Conservation (phyloP, 1,140 invertebrate genomes). For the Polyergus mexicanus region DNA sequence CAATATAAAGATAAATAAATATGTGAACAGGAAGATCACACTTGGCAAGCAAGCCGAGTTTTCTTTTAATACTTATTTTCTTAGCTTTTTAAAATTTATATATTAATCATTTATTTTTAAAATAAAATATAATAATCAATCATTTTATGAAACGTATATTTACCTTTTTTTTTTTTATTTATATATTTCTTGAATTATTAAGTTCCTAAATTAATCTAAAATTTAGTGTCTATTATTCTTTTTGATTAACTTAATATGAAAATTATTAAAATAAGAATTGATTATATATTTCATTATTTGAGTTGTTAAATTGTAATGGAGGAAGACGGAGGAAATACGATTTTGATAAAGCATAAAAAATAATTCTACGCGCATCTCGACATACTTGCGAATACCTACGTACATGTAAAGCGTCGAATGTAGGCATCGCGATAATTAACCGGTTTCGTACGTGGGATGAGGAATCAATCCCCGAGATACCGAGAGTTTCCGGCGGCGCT, state of each 20-base stretch:
- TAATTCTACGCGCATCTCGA: not conserved
- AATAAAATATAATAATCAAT: not conserved
- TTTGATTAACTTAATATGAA: not conserved
- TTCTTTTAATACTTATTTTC: not conserved
- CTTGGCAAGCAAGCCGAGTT: not conserved
- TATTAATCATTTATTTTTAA: not conserved
- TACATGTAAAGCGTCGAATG: not conserved
- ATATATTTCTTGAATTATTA: not conserved
- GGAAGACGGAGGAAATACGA: not conserved
- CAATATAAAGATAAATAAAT: constrained; percentile 28
- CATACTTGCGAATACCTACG: not conserved
- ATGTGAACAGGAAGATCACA: not conserved
- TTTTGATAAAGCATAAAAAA: constrained; percentile 4
- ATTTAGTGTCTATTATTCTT: not conserved
- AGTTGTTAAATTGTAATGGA: not conserved
- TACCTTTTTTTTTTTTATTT: not conserved
- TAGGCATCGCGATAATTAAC: constrained; percentile 54
- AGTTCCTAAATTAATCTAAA: not conserved
- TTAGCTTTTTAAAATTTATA: not conserved
- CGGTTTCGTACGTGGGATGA: constrained; percentile 52
- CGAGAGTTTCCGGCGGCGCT: constrained; percentile 53
- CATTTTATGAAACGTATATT: not conserved
- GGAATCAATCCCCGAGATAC: constrained; percentile 57
- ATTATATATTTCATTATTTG: constrained; percentile 6
- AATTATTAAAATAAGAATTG: constrained; percentile 19